A percentile compares a stretch with the other conserved stretches of the same genome.
Conservation (phyloP, 2,888 invertebrate genomes). For the Meganola albula region DNA sequence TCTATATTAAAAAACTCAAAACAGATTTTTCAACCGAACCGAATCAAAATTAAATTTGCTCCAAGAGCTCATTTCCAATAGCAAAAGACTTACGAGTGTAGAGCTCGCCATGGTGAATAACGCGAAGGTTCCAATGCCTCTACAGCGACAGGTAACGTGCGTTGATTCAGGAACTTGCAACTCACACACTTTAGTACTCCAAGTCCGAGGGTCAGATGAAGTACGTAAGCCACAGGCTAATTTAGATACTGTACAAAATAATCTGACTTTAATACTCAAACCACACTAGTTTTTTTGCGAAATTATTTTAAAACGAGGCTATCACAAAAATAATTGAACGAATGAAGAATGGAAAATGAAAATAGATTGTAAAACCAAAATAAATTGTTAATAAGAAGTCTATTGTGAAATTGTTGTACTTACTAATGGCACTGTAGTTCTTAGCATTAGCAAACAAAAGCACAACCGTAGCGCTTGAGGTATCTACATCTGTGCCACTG, state of each 20-base stretch:
- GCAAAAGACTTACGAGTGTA: constrained; percentile 49
- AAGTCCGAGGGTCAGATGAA: constrained; percentile 65
- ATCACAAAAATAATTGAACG: too few relatives aligned
- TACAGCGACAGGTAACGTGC: constrained; percentile 56
- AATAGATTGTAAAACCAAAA: too few relatives aligned
- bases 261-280: too few relatives aligned
- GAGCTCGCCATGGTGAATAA: constrained; percentile 58
- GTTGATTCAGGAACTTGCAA: constrained; percentile 57
- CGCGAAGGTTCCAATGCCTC: constrained; percentile 59
- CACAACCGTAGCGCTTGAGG: constrained; percentile 52
- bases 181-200: constrained; percentile 62
- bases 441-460: constrained; percentile 56
- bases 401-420: too few relatives aligned
- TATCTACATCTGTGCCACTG: constrained; percentile 47
- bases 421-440: constrained; percentile 63
- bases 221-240: constrained; percentile 63
- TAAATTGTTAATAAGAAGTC: too few relatives aligned
- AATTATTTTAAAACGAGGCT: too few relatives aligned
- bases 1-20: too few relatives aligned
- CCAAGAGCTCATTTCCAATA: background rate
- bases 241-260: constrained; percentile 45
- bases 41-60: too few relatives aligned
- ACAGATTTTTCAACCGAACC: too few relatives aligned
- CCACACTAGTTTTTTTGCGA: too few relatives aligned
- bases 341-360: too few relatives aligned